Base-by-base conservation (phyloP, 2,888 invertebrate genomes). In the Drosophila cognata region DNA sequence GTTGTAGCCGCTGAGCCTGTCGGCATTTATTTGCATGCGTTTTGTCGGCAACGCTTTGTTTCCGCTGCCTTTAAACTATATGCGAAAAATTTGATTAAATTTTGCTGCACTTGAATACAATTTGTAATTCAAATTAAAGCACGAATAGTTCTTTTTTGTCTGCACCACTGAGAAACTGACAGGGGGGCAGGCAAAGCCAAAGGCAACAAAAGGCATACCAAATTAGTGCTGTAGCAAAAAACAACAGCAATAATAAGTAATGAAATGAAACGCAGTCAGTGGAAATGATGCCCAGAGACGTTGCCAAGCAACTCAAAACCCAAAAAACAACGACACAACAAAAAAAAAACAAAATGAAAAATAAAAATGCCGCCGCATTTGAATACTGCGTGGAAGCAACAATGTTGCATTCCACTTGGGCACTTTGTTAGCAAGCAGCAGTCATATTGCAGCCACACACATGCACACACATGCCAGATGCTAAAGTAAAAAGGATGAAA, bases 331-430 rank as follows among this genome's bases (percentile, higher is more conserved):
- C 25, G 57, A 50, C 31, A 43, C 36, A 48, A 74, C 57, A 69
- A 59, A 71, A 67, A 52, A 60, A 53, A 69, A 61, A 69, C 59
- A 67, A 67, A 55, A 66, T 43, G 65, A 59, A 65, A 79, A 79
- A 74, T 68, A 71, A 79, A 86, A 84, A 80, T 82, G 84, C 87
- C 78, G 84, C 84, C 78, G 77, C 89, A 87, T 88, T 88, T 85
- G 88, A 85, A 85, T 88, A 85, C 81, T 88, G 88, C 77, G 79
- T 79, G 79, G 88, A 76, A 86, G 89, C 82, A 88, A 87, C 87
- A 87, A 88, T 88, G 87, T 87, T 87, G 87, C 89, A 88, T 86
- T 74, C 89, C 89, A 88, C 89, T 87, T 84, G 87, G 84, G 84
- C 76, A 87, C 87, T 87, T 87, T 87, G 87, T 87, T 86, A 84